Conservation (phyloP, 2,797 vertebrate genomes). For the Chromis chromis region DNA sequence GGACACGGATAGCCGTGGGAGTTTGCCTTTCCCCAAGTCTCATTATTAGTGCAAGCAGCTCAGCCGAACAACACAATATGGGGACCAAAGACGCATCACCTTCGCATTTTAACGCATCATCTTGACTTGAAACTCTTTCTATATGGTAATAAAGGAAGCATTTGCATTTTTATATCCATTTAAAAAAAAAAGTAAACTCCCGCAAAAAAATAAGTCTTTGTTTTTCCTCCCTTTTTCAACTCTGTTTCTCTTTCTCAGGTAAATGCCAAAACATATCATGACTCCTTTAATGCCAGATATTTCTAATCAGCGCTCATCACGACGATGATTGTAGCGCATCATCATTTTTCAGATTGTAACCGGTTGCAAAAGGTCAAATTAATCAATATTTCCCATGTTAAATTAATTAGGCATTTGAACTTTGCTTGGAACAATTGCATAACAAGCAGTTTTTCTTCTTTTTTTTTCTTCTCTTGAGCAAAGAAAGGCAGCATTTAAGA, state of each 20-base stretch:
- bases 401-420: conserved; percentile 63
- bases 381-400: conserved; percentile 53
- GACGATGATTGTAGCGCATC: conserved; percentile 21
- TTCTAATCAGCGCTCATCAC: conserved; percentile 64
- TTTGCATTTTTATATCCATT: conserved; percentile 1
- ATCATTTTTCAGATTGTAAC: conserved; percentile 28
- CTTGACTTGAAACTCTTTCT: conserved; percentile 7
- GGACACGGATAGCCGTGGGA: conserved; percentile 67
- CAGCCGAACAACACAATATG: conserved; percentile 46
- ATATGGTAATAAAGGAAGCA: not conserved
- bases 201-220: not conserved
- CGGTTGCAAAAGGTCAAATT: conserved; percentile 63
- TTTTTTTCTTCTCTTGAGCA: not conserved
- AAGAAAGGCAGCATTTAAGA: conserved; percentile 21
- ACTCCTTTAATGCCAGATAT: conserved; percentile 35
- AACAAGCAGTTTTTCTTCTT: not conserved
- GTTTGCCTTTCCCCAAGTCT: conserved; percentile 53
- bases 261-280: conserved; percentile 24
- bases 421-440: conserved; percentile 46
- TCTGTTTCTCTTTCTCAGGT: not conserved
- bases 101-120: conserved; percentile 33
- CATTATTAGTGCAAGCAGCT: conserved; percentile 61
- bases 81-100: conserved; percentile 34
- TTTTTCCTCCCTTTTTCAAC: not conserved
- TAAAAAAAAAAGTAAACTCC: not conserved